These are phyloP conservation scores for Perca schrenkii DNA, from an alignment of 2,113 vertebrate species.

Conservation along the genomic window DNA sequence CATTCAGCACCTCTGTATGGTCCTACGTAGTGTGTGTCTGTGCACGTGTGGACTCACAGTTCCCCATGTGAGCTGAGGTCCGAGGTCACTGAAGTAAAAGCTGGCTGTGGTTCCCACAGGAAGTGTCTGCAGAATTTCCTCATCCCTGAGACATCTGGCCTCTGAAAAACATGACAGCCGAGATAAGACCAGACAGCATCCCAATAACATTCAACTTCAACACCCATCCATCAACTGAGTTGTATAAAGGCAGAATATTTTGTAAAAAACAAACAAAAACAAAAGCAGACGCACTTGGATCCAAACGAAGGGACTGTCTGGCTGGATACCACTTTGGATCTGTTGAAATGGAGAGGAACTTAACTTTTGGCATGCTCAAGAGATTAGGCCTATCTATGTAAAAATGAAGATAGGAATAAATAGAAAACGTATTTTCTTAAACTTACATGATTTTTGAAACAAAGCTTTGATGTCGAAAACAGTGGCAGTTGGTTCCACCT, in stretches of 20 bases:
- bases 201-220: not conserved
- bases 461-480: constrained; percentile 92
- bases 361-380: not conserved
- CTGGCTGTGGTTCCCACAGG: constrained; percentile 96
- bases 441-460: constrained; percentile 91
- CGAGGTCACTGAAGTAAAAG: constrained; percentile 94
- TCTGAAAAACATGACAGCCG: constrained; percentile 79
- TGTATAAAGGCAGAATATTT: not conserved
- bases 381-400: not conserved
- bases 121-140: constrained; percentile 92
- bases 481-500: constrained; percentile 94
- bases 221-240: not conserved
- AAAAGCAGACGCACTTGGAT: constrained; percentile 88
- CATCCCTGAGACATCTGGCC: constrained; percentile 91
- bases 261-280: not conserved
- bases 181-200: constrained; percentile 3
- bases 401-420: not conserved
- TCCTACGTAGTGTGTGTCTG: constrained; percentile 2
- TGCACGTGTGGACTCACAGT: constrained; percentile 86
- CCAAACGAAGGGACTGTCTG: constrained; percentile 92
- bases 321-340: constrained; percentile 95
- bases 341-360: constrained; percentile 63
- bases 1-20: not conserved
- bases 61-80: constrained; percentile 95
- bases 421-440: not conserved